phyloP scores from a whole-genome alignment of 2,888 invertebrate genomes.

The Galerucella nymphaeae region DNA sequence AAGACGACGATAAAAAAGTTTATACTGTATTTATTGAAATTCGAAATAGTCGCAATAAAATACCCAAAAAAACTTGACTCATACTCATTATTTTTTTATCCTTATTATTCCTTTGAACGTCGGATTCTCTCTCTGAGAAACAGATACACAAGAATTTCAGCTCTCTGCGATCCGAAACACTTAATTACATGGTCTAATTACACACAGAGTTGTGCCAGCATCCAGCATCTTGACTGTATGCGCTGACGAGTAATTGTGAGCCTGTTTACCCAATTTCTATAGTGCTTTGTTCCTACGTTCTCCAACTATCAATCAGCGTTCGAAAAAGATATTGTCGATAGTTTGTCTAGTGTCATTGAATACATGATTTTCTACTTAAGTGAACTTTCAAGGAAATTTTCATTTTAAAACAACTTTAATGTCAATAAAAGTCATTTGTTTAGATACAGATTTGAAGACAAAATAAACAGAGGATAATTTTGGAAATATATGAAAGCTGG shows the following conservation, averaged over 20 bases:
- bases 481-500: too few relatives aligned
- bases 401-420: too few relatives aligned
- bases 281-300: conserved; percentile 6
- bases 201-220: conserved; percentile 7
- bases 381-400: neutral
- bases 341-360: neutral
- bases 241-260: conserved; percentile 12
- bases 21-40: neutral
- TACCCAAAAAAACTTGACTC: too few relatives aligned
- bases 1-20: neutral
- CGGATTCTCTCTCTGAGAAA: conserved; percentile 12
- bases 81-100: neutral
- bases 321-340: neutral
- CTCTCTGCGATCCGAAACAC: conserved; percentile 6
- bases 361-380: conserved; percentile 2
- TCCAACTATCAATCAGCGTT: conserved; percentile 12
- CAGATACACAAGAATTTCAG: conserved; percentile 9
- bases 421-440: too few relatives aligned
- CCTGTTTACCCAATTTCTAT: conserved; percentile 18
- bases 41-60: neutral
- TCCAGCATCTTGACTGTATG: conserved; percentile 17
- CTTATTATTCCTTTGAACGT: neutral
- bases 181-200: conserved; percentile 20
- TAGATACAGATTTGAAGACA: too few relatives aligned
- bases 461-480: too few relatives aligned